These are phyloP conservation scores for Porites rus DNA, from an alignment of 92 coral and sea anemone genomes.

Conservation along the genomic window DNA sequence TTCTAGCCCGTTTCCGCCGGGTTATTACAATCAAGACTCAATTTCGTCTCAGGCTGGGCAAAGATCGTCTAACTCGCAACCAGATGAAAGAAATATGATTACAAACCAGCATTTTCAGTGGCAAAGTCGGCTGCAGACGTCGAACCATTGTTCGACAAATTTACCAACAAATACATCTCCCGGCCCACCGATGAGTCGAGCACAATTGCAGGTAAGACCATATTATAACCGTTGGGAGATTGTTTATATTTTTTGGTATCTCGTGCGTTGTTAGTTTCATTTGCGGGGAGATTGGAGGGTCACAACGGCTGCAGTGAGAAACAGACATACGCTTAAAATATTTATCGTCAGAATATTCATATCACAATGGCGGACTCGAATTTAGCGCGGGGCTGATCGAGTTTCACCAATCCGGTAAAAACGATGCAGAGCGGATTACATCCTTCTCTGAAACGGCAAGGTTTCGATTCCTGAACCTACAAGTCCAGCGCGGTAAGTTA, in stretches of 20 bases:
- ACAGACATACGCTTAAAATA: constrained; percentile 89
- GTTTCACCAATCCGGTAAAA: constrained; percentile 71
- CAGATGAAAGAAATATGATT: constrained; percentile 86
- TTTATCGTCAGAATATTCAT: constrained; percentile 77
- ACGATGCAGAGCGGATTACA: constrained; percentile 26
- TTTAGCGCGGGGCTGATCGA: constrained; percentile 80
- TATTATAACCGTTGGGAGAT: constrained; percentile 36
- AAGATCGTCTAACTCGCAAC: constrained; percentile 70
- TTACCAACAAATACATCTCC: constrained; percentile 68
- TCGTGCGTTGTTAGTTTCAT: constrained; percentile 46
- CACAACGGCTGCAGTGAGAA: constrained; percentile 12
- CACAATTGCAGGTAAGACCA: constrained; percentile 81
- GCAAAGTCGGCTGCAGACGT: constrained; percentile 57
- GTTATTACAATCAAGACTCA: constrained; percentile 83
- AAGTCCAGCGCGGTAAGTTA: constrained; percentile 31
- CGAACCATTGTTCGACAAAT: constrained; percentile 67
- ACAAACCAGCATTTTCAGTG: constrained; percentile 84
- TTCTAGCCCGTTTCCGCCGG: constrained; percentile 79
- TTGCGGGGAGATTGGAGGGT: constrained; percentile 55
- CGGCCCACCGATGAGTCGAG: constrained; percentile 72
- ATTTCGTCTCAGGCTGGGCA: constrained; percentile 70
- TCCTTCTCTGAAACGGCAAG: not conserved
- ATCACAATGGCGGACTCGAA: constrained; percentile 92
- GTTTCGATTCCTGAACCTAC: constrained; percentile 31
- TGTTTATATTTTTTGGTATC: constrained; percentile 56